Percentiles rank a stretch among this genome's conserved stretches.
These are phyloP conservation scores for Meda fulgida DNA, from an alignment of 2,797 vertebrate genomes.

Conservation along the genomic window DNA sequence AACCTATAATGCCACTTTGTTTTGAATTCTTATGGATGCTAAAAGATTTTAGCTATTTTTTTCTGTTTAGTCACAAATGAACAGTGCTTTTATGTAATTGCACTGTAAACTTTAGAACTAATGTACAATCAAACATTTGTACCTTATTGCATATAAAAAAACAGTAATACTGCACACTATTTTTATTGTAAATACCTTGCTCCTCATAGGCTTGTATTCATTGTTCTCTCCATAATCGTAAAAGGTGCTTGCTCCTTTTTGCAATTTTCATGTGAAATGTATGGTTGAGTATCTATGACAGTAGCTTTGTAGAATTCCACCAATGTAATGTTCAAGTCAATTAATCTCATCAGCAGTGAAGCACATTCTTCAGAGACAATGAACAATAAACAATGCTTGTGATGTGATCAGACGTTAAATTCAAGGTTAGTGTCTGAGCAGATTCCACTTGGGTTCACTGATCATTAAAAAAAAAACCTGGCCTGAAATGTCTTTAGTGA, in stretches of 20 bases:
- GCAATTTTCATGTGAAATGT: neutral
- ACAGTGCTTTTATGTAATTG: neutral
- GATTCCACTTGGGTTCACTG: neutral
- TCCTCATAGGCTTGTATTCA: neutral
- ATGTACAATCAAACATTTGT: neutral
- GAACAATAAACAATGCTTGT: conserved; percentile 58
- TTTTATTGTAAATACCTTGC: neutral
- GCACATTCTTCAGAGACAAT: conserved; percentile 59
- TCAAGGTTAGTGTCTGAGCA: conserved; percentile 17
- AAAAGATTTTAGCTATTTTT: neutral
- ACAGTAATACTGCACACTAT: neutral
- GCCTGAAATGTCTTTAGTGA: conserved; percentile 45
- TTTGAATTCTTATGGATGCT: neutral
- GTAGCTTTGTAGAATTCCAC: conserved; percentile 35
- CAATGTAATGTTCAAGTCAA: conserved; percentile 41
- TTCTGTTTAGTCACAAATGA: neutral
- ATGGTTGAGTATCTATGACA: conserved; percentile 8
- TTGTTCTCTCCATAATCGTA: neutral
- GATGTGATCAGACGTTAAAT: conserved; percentile 43
- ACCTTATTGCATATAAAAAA: neutral
- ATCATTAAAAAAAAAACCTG: conserved; percentile 2
- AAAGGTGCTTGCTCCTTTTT: neutral
- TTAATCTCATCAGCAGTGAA: conserved; percentile 55
- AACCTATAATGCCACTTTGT: neutral
- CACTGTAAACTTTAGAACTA: neutral